phyloP scores from a whole-genome alignment of 2,888 invertebrate species.

The Clepsis dumicolana region DNA sequence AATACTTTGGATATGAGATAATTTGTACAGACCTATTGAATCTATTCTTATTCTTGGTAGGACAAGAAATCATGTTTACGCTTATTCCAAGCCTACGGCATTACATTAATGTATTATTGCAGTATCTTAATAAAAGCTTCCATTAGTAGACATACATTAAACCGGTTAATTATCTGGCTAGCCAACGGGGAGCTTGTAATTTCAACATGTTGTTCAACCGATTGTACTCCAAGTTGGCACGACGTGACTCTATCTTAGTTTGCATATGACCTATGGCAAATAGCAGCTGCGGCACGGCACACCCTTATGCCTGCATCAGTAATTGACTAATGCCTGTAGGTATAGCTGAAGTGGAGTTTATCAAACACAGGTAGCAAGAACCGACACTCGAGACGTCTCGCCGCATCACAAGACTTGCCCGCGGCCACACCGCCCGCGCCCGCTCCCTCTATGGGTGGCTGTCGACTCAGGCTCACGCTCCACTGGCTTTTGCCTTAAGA shows the following conservation, averaged over 20 bases:
- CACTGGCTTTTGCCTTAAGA: conserved; percentile 33
- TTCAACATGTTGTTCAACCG: conserved; percentile 9
- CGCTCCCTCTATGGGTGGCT: conserved; percentile 37
- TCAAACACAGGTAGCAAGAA: conserved; percentile 62
- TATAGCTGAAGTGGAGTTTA: conserved; percentile 40
- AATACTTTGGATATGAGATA: no score
- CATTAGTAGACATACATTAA: conserved; percentile 38
- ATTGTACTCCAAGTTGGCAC: conserved; percentile 16
- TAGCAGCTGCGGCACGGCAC: conserved; percentile 17
- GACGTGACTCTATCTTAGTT: conserved; percentile 32
- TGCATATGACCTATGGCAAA: conserved; percentile 35
- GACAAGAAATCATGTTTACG: conserved; percentile 43
- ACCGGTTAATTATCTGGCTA: conserved; percentile 35
- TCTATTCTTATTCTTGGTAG: neutral
- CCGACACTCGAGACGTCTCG: conserved; percentile 80
- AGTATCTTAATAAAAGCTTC: neutral
- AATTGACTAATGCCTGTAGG: conserved; percentile 64
- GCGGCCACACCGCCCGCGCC: conserved; percentile 45
- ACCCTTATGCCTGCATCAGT: conserved; percentile 58
- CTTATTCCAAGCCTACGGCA: conserved; percentile 51
- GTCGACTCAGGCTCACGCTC: conserved; percentile 32
- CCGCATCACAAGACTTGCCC: conserved; percentile 56
- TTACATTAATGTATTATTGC: neutral
- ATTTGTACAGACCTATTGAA: no score
- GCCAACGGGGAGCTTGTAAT: conserved; percentile 8